Conservation (phyloP, 2,797 vertebrate genomes). For the Simalia tracyae region DNA sequence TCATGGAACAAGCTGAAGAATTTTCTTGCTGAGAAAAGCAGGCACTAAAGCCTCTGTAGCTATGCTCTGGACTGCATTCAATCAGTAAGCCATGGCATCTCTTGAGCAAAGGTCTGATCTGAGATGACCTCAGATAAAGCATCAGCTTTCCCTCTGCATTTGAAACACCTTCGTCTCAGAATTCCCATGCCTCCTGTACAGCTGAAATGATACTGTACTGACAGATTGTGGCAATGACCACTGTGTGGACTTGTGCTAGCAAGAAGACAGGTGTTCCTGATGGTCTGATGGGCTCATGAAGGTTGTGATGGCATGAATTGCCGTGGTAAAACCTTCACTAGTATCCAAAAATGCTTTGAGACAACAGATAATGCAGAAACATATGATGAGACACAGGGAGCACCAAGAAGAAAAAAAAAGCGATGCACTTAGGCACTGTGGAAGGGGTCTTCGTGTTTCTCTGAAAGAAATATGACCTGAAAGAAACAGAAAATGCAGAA, state of each 20-base stretch:
- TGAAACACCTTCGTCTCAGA: background rate
- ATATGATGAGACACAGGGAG: background rate
- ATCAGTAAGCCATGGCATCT: background rate
- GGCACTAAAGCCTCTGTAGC: background rate
- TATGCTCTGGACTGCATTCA: background rate
- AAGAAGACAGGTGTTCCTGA: background rate
- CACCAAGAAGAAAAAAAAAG: background rate
- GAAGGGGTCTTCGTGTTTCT: background rate
- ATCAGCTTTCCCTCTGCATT: background rate
- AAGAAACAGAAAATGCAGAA: background rate
- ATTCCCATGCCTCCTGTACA: background rate
- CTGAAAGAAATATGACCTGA: constrained; percentile 5
- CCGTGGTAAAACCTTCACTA: background rate
- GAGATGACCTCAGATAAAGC: background rate
- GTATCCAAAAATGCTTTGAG: background rate
- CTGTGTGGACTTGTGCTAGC: background rate
- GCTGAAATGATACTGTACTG: background rate
- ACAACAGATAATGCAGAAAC: background rate
- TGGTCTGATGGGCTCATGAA: background rate
- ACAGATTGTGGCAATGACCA: background rate
- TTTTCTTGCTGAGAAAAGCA: constrained; percentile 6
- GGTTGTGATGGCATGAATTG: background rate
- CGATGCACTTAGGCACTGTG: background rate
- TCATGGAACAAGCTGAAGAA: background rate
- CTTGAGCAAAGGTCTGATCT: accelerated